These are phyloP conservation scores for Scaptomyza cyrtandrae DNA, from an alignment of 2,888 invertebrate genomes.

Conservation along the genomic window DNA sequence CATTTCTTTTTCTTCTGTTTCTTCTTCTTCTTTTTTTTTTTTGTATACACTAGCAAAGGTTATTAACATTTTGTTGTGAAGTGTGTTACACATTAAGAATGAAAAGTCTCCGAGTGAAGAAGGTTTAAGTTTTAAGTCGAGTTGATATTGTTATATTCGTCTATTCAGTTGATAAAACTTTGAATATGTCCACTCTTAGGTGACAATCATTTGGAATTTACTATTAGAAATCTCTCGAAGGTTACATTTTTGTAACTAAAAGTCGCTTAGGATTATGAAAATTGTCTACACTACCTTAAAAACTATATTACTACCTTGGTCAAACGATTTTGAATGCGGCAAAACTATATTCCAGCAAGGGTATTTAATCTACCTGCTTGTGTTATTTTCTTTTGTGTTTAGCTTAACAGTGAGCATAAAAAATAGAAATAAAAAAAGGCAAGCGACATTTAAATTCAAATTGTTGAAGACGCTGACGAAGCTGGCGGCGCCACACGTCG, in stretches of 20 bases:
- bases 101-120: neutral
- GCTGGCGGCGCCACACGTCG: constrained; percentile 81
- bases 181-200: too few species aligned
- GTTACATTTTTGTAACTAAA: too few species aligned
- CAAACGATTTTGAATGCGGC: too few species aligned
- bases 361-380: neutral
- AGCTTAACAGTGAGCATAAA: constrained; percentile 63
- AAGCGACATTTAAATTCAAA: constrained; percentile 78
- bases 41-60: neutral
- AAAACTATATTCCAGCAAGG: neutral
- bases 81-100: neutral
- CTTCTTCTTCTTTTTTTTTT: constrained; percentile 10
- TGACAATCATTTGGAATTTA: too few species aligned
- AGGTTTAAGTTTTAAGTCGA: neutral
- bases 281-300: too few species aligned
- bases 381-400: constrained; percentile 44
- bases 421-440: constrained; percentile 50
- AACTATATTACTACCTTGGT: too few species aligned
- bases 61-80: neutral
- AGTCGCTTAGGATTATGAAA: too few species aligned
- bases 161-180: too few species aligned
- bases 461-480: constrained; percentile 76
- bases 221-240: too few species aligned
- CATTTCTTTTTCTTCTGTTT: constrained; percentile 9
- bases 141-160: neutral